Percentiles rank a stretch among this genome's conserved stretches.
These are phyloP conservation scores for Jaculus jaculus DNA, from an alignment of 2,113 vertebrate genomes.

Conservation along the genomic window DNA sequence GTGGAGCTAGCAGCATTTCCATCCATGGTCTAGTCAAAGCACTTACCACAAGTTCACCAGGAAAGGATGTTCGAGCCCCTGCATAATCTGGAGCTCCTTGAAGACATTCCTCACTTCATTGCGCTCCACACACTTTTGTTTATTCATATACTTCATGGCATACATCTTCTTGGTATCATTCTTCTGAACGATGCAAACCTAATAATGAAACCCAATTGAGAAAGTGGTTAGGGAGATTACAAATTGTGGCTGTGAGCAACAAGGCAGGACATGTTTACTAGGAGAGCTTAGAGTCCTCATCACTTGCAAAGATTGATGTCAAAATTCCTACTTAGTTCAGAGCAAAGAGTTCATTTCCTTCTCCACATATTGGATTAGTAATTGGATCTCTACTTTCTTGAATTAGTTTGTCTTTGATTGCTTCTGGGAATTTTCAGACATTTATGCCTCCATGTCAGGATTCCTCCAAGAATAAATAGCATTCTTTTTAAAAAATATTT, in stretches of 20 bases:
- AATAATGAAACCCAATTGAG: not conserved
- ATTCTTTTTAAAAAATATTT: no score
- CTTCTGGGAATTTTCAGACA: not conserved
- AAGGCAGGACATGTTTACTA: not conserved
- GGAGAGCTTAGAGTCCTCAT: not conserved
- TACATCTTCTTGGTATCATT: conserved; percentile 99
- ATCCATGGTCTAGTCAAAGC: not conserved
- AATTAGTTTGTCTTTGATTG: not conserved
- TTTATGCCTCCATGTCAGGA: conserved; percentile 2
- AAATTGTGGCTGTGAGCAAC: not conserved
- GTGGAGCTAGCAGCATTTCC: no score
- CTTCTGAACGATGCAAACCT: conserved; percentile 99
- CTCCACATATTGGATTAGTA: not conserved
- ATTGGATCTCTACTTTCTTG: not conserved
- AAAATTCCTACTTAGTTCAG: not conserved
- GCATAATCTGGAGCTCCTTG: conserved; percentile 99
- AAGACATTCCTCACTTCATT: conserved; percentile 98
- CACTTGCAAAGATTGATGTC: not conserved
- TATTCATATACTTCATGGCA: conserved; percentile 99
- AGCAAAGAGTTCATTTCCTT: not conserved
- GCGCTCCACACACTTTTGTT: conserved; percentile 95
- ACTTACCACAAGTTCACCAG: conserved; percentile 98
- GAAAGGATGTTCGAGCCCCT: conserved; percentile 96
- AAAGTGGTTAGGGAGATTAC: not conserved
- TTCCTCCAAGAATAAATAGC: not conserved